These are phyloP conservation scores for Pithys albifrons DNA, from an alignment of 2,113 vertebrate genomes.

Conservation along the genomic window DNA sequence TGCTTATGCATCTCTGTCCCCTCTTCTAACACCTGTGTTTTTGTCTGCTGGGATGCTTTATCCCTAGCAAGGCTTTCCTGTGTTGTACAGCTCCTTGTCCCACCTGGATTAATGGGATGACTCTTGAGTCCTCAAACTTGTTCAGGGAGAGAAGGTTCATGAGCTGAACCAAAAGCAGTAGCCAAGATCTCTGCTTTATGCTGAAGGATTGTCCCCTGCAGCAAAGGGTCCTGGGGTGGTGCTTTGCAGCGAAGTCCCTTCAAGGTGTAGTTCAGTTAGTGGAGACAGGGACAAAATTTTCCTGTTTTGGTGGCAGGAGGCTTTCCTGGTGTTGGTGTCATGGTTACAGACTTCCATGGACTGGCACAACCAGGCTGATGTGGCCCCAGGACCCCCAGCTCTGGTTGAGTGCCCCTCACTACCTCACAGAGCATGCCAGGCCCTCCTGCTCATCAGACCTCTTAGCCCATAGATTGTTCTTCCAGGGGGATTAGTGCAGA, in stretches of 20 bases:
- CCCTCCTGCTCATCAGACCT: neutral
- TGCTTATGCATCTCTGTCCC: neutral
- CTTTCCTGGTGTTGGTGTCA: neutral
- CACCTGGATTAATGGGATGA: neutral
- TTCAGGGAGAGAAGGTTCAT: neutral
- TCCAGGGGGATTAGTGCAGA: neutral
- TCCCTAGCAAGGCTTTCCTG: neutral
- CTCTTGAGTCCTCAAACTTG: neutral
- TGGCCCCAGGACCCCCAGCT: neutral
- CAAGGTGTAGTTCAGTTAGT: neutral
- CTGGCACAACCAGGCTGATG: neutral
- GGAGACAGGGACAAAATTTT: neutral
- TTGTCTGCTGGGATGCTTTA: neutral
- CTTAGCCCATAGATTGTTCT: neutral
- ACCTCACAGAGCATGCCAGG: neutral
- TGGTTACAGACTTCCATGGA: neutral
- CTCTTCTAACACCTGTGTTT: neutral
- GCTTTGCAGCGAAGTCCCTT: neutral
- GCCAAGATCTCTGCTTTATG: neutral
- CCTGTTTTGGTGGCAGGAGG: neutral
- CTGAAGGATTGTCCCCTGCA: neutral
- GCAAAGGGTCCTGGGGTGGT: neutral
- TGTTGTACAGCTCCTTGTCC: neutral
- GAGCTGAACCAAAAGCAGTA: neutral
- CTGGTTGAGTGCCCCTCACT: neutral